Evolutionary conservation across 2,113 vertebrate genomes (phyloP), one percentile per base, ranked within the genome.

Genomic region (Speoplatyrhinus poulsoni): DNA sequence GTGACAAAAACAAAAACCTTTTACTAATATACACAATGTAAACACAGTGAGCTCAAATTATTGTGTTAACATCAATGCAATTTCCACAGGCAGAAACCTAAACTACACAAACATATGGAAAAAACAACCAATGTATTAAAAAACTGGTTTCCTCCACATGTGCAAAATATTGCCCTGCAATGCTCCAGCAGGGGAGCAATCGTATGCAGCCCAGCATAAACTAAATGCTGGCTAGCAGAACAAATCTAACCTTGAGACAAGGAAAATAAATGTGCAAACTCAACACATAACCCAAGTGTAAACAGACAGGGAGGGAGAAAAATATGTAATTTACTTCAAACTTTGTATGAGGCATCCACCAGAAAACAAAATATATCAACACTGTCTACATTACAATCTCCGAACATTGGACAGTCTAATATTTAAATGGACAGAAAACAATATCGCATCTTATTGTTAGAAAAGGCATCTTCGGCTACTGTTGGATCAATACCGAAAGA

Each of bases 381-480:
- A 12, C 57, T 54, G n/a, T 65, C 41, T 15, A 60, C 80, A 75
- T 32, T 49, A 33, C 41, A 15, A 53, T 47, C 48, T 15, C 12
- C 55, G 33, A 61, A 66, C 59, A 41, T 69, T 59, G 54, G 70
- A 57, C 46, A 32, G 2, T 46, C 65, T 36, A 12, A 70, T 41
- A 6, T 26, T 53, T 79, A 62, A 77, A 72, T 36, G 46, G 76
- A 69, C 70, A 15, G 16, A 55, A 70, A n/a, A 13, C 73, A 69
- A 84, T 66, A 56, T 72, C 61, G 70, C 67, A 56, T 67, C 76
- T 83, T 87, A 79, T 73, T 82, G 74, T 79, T 82, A 85, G 87
- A 90, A 90, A 90, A 91, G 87, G 87, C 85, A 89, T 90, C 88
- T 83, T 86, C 74, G 70, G 82, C 85, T 79, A 73, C 71, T 86